These are phyloP conservation scores for Leptarthrus brevirostris DNA, from an alignment of 2,888 invertebrate genomes.

Conservation along the genomic window DNA sequence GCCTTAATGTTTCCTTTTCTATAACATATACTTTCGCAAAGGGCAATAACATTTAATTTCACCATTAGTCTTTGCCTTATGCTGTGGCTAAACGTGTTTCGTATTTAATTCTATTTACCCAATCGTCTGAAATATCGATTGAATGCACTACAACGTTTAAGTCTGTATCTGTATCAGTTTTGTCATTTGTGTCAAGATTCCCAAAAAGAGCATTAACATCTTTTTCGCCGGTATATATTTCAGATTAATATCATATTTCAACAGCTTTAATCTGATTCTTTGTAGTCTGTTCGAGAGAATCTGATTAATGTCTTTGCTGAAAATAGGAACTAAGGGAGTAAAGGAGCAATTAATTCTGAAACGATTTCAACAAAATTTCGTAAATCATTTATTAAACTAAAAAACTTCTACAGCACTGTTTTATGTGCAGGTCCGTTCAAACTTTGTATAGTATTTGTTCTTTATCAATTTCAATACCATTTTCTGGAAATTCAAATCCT, in stretches of 20 bases:
- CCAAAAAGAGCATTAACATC: not conserved
- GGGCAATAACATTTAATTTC: not conserved
- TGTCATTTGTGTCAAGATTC: not conserved
- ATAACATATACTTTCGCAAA: not conserved
- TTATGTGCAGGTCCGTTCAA: slow-evolving; percentile 21
- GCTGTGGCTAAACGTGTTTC: slow-evolving; percentile 36
- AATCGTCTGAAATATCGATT: not conserved
- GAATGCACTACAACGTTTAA: not conserved
- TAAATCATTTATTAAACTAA: slow-evolving; percentile 45
- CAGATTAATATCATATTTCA: not conserved
- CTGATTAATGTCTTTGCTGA: not conserved
- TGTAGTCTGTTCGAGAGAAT: slow-evolving; percentile 48
- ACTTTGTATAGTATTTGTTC: slow-evolving; percentile 15
- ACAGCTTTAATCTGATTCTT: no score
- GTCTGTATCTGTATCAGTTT: not conserved
- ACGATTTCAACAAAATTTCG: slow-evolving; percentile 41
- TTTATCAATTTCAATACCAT: slow-evolving; percentile 34
- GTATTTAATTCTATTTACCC: not conserved
- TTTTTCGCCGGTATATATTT: not conserved
- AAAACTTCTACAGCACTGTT: slow-evolving; percentile 42
- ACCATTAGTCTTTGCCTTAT: slow-evolving; percentile 1
- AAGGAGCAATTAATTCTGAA: slow-evolving; percentile 21
- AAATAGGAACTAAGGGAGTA: not conserved
- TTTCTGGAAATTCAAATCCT: slow-evolving; percentile 24
- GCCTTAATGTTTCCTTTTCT: not conserved